These are phyloP conservation scores for Incurvaria masculella DNA, from an alignment of 2,888 invertebrate genomes.

Conservation along the genomic window DNA sequence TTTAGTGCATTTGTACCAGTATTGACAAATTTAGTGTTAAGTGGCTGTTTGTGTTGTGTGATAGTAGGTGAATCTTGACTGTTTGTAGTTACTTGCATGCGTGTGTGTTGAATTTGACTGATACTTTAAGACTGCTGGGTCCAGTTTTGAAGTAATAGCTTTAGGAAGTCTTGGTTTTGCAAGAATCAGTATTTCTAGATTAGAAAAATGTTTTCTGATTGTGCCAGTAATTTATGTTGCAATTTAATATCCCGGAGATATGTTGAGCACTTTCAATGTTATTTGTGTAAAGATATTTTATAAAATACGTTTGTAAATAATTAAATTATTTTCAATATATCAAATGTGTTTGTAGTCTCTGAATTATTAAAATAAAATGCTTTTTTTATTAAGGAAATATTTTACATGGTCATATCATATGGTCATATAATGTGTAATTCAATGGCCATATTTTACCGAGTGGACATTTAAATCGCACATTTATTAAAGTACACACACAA, in stretches of 20 bases:
- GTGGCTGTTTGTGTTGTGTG: not conserved
- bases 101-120: not conserved
- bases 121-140: not conserved
- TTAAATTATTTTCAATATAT: not conserved
- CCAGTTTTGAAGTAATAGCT: not conserved
- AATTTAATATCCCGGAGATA: slow-evolving; percentile 19
- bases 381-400: no score
- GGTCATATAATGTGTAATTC: no score
- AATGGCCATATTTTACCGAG: no score
- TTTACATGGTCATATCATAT: no score
- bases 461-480: no score
- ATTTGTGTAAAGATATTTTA: not conserved
- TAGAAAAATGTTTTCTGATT: slow-evolving; percentile 24
- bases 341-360: no score
- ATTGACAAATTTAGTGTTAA: not conserved
- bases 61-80: not conserved
- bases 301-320: not conserved
- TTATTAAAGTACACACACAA: no score
- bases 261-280: not conserved
- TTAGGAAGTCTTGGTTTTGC: not conserved
- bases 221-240: slow-evolving; percentile 34
- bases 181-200: not conserved
- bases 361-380: no score
- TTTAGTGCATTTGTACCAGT: not conserved
- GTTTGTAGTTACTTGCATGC: no score